These are phyloP conservation scores for Seriola quinqueradiata DNA, from an alignment of 2,113 vertebrate genomes.

Conservation along the genomic window DNA sequence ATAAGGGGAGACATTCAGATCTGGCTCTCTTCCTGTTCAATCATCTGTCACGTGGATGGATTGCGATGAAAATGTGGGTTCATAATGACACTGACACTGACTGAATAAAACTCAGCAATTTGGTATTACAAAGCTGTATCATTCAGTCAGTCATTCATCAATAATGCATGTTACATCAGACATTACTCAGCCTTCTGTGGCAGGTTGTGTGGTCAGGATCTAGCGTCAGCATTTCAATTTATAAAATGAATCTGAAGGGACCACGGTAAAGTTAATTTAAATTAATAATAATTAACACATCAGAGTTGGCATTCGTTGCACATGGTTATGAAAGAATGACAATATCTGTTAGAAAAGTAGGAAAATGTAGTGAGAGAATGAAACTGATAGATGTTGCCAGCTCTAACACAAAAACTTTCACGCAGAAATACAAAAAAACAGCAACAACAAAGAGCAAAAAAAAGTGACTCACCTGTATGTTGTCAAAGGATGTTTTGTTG, in stretches of 20 bases:
- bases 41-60: conserved; percentile 12
- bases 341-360: neutral
- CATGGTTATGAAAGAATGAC: neutral
- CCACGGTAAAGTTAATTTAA: conserved; percentile 4
- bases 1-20: neutral
- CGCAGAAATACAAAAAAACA: no score
- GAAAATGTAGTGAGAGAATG: neutral
- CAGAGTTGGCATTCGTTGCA: neutral
- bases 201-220: neutral
- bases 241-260: neutral
- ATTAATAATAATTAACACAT: neutral
- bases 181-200: neutral
- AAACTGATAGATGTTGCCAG: neutral
- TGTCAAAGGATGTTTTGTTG: conserved; percentile 94
- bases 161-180: neutral
- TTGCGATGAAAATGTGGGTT: neutral
- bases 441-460: neutral
- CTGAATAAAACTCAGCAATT: neutral
- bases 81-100: neutral
- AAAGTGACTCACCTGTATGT: conserved; percentile 88
- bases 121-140: neutral
- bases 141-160: neutral
- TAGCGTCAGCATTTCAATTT: neutral
- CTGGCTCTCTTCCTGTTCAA: neutral
- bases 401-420: neutral